These are phyloP conservation scores for Symphodus melops DNA, from an alignment of 2,113 vertebrate species.

Conservation along the genomic window DNA sequence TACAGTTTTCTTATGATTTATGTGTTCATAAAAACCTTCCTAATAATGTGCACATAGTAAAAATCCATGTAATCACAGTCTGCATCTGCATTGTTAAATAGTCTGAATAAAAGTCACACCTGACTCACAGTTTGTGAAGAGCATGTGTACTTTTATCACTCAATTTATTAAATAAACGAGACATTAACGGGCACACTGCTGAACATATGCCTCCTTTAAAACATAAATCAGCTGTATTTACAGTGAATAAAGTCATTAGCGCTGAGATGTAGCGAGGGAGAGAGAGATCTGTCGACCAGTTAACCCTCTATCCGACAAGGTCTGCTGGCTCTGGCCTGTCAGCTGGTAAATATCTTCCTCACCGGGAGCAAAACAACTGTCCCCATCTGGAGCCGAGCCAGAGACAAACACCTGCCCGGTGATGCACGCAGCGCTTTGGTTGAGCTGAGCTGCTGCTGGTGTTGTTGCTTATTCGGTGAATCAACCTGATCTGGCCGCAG, in stretches of 20 bases:
- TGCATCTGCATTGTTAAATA: conserved; percentile 3
- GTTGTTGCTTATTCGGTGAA: conserved; percentile 38
- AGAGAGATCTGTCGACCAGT: conserved; percentile 30
- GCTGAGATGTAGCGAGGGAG: background rate
- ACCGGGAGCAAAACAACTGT: conserved; percentile 35
- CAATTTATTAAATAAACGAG: conserved; percentile 6
- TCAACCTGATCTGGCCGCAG: conserved; percentile 12
- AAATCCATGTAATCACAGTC: background rate
- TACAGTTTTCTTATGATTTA: conserved; percentile 1
- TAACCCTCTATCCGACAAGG: conserved; percentile 34
- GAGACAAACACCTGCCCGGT: conserved; percentile 46
- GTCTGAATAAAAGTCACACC: conserved; percentile 15
- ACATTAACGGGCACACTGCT: conserved; percentile 2
- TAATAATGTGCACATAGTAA: background rate
- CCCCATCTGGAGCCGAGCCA: conserved; percentile 51
- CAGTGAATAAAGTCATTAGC: background rate
- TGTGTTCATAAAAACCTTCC: conserved; percentile 6
- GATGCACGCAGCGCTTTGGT: conserved; percentile 45
- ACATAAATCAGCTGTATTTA: background rate
- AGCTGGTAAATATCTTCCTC: conserved; percentile 42
- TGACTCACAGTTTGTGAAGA: conserved; percentile 8
- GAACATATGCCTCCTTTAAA: conserved; percentile 17
- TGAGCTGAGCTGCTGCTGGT: conserved; percentile 14
- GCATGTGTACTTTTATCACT: conserved; percentile 18
- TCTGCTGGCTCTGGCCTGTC: conserved; percentile 33